phyloP scores from a whole-genome alignment of 2,888 invertebrate genomes.

The Augochlorella aurata region DNA sequence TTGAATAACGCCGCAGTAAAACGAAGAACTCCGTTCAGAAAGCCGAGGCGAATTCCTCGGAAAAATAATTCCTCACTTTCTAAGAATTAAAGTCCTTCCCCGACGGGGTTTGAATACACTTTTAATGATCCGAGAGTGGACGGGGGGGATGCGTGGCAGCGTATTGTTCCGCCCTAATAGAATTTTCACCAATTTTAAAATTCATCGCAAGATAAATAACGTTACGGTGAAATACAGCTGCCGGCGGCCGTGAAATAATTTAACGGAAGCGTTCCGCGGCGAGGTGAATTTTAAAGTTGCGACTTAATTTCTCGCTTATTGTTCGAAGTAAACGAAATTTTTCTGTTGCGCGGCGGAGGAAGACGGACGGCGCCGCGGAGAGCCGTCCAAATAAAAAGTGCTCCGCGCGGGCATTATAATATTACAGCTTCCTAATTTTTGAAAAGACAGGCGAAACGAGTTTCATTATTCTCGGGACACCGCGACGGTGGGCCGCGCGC shows the following conservation, averaged over 20 bases:
- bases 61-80: not conserved
- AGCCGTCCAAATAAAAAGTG: not conserved
- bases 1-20: too few species aligned
- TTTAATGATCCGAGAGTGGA: not conserved
- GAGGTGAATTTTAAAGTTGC: not conserved
- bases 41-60: too few species aligned
- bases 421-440: constrained; percentile 2
- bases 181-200: not conserved
- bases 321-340: not conserved
- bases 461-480: constrained; percentile 24
- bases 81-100: not conserved
- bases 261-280: not conserved
- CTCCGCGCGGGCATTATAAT: not conserved
- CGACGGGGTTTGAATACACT: not conserved
- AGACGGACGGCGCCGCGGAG: not conserved
- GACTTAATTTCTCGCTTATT: not conserved
- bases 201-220: not conserved
- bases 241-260: not conserved
- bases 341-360: not conserved
- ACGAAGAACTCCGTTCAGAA: too few species aligned
- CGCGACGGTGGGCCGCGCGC: not conserved
- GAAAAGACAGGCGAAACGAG: not conserved
- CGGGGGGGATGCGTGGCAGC: not conserved
- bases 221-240: not conserved
- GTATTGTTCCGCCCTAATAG: not conserved